phyloP scores from a whole-genome alignment of 2,888 invertebrate genomes.

The Digitonthophagus gazella region DNA sequence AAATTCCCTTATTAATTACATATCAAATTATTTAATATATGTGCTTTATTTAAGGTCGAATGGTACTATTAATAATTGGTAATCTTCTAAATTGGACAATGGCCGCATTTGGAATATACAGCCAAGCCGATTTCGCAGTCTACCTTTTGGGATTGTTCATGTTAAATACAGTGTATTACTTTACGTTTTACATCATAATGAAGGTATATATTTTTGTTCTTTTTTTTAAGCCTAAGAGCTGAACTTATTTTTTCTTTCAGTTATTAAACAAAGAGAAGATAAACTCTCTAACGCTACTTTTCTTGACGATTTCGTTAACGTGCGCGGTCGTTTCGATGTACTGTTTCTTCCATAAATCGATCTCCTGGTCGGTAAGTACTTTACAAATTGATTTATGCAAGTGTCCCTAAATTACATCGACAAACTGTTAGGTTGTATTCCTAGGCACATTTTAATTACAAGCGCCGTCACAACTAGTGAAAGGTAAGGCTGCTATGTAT shows the following conservation, averaged over 20 bases:
- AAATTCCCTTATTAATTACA: not conserved
- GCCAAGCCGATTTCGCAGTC: slow-evolving; percentile 74
- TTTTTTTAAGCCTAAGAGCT: slow-evolving; percentile 21
- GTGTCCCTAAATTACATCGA: too few relatives aligned
- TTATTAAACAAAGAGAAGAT: slow-evolving; percentile 65
- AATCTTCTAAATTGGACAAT: slow-evolving; percentile 65
- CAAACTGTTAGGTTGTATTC: too few relatives aligned
- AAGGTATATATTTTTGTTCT: slow-evolving; percentile 69
- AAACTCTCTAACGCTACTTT: slow-evolving; percentile 60
- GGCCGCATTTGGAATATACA: slow-evolving; percentile 63
- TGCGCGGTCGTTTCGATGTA: slow-evolving; percentile 69
- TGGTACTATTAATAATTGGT: slow-evolving; percentile 59
- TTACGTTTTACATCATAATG: slow-evolving; percentile 77
- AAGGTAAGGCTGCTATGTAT: too few relatives aligned
- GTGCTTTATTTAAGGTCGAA: slow-evolving; percentile 49
- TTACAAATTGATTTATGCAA: not conserved
- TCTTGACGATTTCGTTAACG: slow-evolving; percentile 61
- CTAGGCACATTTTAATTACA: too few relatives aligned
- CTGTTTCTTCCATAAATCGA: slow-evolving; percentile 71
- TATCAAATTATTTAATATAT: slow-evolving; percentile 16
- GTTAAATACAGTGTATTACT: slow-evolving; percentile 78
- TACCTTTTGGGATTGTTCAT: slow-evolving; percentile 78
- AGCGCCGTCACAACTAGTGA: too few relatives aligned
- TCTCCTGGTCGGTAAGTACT: slow-evolving; percentile 63
- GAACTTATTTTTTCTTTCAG: slow-evolving; percentile 50